These are phyloP conservation scores for Ephialtes manifestator DNA, from an alignment of 2,888 invertebrate species.

Conservation along the genomic window DNA sequence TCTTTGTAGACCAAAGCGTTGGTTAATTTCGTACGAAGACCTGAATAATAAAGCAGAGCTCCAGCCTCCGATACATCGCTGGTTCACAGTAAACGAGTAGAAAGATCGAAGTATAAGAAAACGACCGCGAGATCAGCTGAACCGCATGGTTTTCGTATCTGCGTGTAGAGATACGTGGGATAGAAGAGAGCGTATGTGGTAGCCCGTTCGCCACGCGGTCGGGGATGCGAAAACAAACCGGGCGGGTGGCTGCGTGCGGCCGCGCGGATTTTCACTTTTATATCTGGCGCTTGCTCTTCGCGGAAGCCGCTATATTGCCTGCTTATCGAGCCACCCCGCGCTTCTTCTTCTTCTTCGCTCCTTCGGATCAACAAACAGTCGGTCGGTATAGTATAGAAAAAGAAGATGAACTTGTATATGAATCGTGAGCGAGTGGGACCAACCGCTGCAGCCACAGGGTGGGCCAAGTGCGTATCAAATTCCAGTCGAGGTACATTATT, in stretches of 20 bases:
- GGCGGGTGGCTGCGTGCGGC: conserved; percentile 54
- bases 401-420: conserved; percentile 22
- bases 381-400: conserved; percentile 29
- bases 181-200: conserved; percentile 41
- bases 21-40: conserved; percentile 42
- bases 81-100: neutral
- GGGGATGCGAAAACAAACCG: conserved; percentile 79
- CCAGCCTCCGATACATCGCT: conserved; percentile 28
- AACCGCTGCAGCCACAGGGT: conserved; percentile 29
- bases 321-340: conserved; percentile 76
- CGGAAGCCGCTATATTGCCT: conserved; percentile 75
- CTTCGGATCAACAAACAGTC: conserved; percentile 76
- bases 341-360: conserved; percentile 54
- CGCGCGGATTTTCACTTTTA: conserved; percentile 78
- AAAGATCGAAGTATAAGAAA: conserved; percentile 47
- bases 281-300: conserved; percentile 79
- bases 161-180: conserved; percentile 26
- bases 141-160: conserved; percentile 57
- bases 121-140: conserved; percentile 17
- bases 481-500: neutral
- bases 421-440: conserved; percentile 24
- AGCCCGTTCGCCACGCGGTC: conserved; percentile 41
- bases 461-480: neutral
- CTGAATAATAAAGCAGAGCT: conserved; percentile 65
- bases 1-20: conserved; percentile 6